A percentile compares a stretch with the other conserved stretches of the same genome.
Conservation (phyloP, 1,140 invertebrate genomes). For the Bathynomus jamesi region DNA sequence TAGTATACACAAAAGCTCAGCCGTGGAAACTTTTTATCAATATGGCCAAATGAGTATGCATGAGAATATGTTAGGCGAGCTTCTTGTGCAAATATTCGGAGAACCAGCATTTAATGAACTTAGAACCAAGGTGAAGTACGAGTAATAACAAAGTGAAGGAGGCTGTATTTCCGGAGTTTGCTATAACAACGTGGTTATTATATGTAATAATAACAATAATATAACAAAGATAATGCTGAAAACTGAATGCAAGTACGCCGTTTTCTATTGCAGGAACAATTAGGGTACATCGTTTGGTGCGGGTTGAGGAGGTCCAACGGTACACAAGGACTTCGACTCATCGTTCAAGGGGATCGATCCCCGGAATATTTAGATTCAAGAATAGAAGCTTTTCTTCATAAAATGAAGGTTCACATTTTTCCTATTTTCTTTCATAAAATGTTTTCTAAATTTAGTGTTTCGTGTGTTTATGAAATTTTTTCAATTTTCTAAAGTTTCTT, state of each 20-base stretch:
- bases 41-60: conserved; percentile 69
- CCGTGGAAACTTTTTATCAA: conserved; percentile 80
- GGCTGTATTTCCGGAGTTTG: too few relatives aligned
- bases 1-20: conserved; percentile 72
- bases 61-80: conserved; percentile 72
- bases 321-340: conserved; percentile 73
- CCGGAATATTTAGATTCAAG: conserved; percentile 73
- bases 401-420: conserved; percentile 25
- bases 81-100: conserved; percentile 77
- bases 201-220: too few relatives aligned
- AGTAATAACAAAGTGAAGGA: too few relatives aligned
- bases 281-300: conserved; percentile 90
- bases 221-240: too few relatives aligned
- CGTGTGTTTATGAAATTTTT: too few relatives aligned
- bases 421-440: too few relatives aligned
- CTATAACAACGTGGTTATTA: too few relatives aligned
- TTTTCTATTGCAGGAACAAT: conserved; percentile 61
- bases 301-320: conserved; percentile 70
- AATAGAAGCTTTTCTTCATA: conserved; percentile 76
- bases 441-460: too few relatives aligned
- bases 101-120: conserved; percentile 88
- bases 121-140: conserved; percentile 56
- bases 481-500: too few relatives aligned
- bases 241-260: too few relatives aligned
- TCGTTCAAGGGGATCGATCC: conserved; percentile 76